Conservation (phyloP, 2,797 vertebrate genomes). For the Micropoecilia bifurca region DNA sequence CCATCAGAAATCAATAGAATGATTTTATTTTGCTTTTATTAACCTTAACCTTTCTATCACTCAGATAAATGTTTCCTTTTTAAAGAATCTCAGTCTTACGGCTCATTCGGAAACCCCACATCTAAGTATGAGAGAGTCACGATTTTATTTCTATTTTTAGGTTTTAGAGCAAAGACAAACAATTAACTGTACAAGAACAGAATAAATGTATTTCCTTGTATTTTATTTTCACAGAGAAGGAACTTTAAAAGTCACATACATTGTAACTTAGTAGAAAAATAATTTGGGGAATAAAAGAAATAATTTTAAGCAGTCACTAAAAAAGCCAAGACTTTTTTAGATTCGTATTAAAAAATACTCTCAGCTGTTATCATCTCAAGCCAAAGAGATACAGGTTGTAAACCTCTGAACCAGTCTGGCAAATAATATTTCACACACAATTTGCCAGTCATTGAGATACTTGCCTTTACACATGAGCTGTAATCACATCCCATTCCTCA, state of each 20-base stretch:
- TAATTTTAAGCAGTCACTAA: background rate
- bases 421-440: too few species aligned
- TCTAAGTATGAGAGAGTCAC: background rate
- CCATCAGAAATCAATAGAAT: background rate
- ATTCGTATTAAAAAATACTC: too few species aligned
- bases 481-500: too few species aligned
- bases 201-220: background rate
- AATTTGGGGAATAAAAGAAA: background rate
- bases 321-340: too few species aligned
- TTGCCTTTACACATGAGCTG: too few species aligned
- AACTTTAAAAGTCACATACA: background rate
- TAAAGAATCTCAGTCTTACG: background rate
- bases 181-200: background rate
- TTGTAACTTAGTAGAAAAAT: background rate
- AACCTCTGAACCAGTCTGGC: too few species aligned
- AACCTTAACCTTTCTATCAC: background rate
- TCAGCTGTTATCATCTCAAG: too few species aligned
- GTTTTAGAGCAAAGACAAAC: background rate
- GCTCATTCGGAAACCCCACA: background rate
- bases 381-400: too few species aligned
- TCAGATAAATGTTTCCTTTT: background rate
- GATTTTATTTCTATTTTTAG: background rate
- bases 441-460: too few species aligned
- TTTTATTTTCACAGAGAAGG: background rate
- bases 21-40: background rate